Conservation (phyloP, 2,888 invertebrate genomes). For the Phytoseiulus persimilis region DNA sequence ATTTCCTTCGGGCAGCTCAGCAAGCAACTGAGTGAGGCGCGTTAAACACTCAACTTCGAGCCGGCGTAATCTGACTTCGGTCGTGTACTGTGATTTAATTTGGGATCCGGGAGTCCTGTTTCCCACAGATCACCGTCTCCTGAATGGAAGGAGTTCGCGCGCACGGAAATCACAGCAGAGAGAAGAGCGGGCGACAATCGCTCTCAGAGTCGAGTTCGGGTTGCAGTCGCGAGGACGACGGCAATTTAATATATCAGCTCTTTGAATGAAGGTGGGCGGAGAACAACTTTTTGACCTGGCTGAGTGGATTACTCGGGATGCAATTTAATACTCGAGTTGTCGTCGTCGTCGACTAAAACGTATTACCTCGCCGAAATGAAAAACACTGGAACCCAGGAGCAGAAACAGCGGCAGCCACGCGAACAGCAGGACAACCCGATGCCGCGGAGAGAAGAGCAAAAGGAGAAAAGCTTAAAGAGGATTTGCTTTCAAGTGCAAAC, state of each 20-base stretch:
- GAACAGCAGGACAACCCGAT: background rate
- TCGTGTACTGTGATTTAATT: no score
- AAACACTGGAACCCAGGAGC: background rate
- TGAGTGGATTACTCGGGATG: background rate
- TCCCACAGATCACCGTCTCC: no score
- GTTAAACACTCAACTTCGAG: no score
- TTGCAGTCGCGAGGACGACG: background rate
- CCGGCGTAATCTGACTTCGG: no score
- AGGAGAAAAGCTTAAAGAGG: background rate
- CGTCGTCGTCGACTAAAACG: background rate
- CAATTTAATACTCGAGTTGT: background rate
- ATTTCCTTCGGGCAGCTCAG: no score
- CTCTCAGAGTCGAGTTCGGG: background rate
- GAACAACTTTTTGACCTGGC: background rate
- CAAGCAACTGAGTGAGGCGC: no score
- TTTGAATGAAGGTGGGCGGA: background rate
- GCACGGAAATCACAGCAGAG: background rate
- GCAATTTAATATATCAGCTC: background rate
- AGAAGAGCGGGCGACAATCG: background rate
- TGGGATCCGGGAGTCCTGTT: no score
- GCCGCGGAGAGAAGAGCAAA: background rate
- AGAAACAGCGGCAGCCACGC: background rate
- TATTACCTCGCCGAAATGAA: background rate
- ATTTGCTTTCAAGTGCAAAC: slow-evolving; percentile 5
- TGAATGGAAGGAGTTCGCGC: no score